A percentile compares a stretch with the other conserved stretches of the same genome.
These are phyloP conservation scores for Drosophila repletoides DNA, from an alignment of 1,140 invertebrate species.

Conservation along the genomic window DNA sequence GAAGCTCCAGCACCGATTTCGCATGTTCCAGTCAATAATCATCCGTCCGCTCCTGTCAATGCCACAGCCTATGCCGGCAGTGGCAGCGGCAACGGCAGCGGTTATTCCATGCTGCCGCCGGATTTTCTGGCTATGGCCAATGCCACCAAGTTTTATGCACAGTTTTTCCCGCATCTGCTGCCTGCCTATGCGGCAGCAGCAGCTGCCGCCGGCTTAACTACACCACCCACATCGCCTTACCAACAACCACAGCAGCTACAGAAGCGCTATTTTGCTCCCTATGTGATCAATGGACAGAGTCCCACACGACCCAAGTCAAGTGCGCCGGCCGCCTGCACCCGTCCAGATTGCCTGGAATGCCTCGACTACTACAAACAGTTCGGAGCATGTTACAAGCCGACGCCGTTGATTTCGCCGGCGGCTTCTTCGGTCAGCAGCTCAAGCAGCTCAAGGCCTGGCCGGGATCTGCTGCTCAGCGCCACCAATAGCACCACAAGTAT, in stretches of 20 bases:
- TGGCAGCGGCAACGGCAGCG: background rate
- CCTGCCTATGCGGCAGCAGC: slow-evolving; percentile 68
- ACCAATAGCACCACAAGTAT: slow-evolving; percentile 45
- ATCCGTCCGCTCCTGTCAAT: background rate
- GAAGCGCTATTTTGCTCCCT: slow-evolving; percentile 75
- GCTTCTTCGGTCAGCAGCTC: slow-evolving; percentile 66
- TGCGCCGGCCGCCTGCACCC: slow-evolving; percentile 42
- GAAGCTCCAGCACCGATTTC: background rate
- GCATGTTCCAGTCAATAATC: background rate
- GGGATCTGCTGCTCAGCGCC: slow-evolving; percentile 29
- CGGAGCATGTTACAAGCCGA: slow-evolving; percentile 41
- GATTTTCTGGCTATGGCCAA: slow-evolving; percentile 72
- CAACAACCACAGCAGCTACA: slow-evolving; percentile 46
- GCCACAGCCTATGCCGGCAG: background rate
- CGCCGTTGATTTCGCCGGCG: slow-evolving; percentile 60
- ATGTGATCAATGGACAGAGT: slow-evolving; percentile 58
- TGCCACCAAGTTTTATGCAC: slow-evolving; percentile 78
- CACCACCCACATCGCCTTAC: slow-evolving; percentile 66
- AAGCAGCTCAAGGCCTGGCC: slow-evolving; percentile 32
- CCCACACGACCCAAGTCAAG: slow-evolving; percentile 4
- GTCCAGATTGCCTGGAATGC: slow-evolving; percentile 61
- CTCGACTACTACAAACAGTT: slow-evolving; percentile 63
- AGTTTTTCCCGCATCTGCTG: slow-evolving; percentile 73
- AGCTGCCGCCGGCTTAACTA: slow-evolving; percentile 49
- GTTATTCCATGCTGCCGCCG: slow-evolving; percentile 58